Evolutionary conservation across 1,140 invertebrate genomes (phyloP), one percentile per base, ranked within the genome.

Genomic region (Agrilus planipennis): DNA sequence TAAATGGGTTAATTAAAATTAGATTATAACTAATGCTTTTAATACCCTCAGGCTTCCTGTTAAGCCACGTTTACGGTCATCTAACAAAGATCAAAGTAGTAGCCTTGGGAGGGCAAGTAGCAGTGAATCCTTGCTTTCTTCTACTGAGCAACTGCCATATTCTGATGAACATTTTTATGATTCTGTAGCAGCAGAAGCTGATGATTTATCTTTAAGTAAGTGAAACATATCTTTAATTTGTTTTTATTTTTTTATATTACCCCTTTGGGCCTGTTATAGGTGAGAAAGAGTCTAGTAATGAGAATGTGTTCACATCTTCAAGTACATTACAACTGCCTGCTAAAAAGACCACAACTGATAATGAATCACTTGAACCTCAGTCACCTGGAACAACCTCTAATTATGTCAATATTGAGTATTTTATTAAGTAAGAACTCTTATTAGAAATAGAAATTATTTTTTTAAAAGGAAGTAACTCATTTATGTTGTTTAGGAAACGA

Each of bases 371-470:
- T 15, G 75, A 81, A 52, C 79, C 81, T 19, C 81, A 85, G 60
- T 77, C 79, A 27, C 78, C 80, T 19, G 76, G 77, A 46, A 71
- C 77, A 59, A 75, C 76, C 37, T 81, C 81, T 44, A 89, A 88
- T 65, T 89, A 89, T 65, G 84, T 89, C 58, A 89, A 89, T 62
- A 89, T 89, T 65, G 84, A 89, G 58, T 89, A 87, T 61, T 89
- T 89, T 53, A 76, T 89, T 55, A 73, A 82, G 79, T 85, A 63
- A 74, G 75, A 74, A 22, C 41, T 29, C 32, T 36, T 20, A 21
- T 11, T 11, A 31, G 36, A 43, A 23, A 27, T 40, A 35, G 11
- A 29, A 30, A 34, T 38, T 27, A 35, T 29, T 34, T 34, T 4
- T 34, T 31, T 2, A 22, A 31, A 10, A n/a, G 4, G 11, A 31